A percentile compares a stretch with the other conserved stretches of the same genome.
These are phyloP conservation scores for Chrysolophus pictus DNA, from an alignment of 2,797 vertebrate genomes.

Conservation along the genomic window DNA sequence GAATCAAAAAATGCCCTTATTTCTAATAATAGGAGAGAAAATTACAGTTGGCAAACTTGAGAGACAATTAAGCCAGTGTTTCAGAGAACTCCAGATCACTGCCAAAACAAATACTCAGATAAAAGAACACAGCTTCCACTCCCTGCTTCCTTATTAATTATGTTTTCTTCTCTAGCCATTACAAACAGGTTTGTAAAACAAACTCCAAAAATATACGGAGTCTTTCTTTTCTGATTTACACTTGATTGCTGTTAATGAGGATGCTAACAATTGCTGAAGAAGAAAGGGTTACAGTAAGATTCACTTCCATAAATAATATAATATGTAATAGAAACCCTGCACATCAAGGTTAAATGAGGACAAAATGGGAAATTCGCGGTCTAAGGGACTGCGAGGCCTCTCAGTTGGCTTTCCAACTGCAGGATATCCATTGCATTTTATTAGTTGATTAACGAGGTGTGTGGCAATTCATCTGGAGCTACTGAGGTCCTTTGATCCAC, in stretches of 20 bases:
- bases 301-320: conserved; percentile 28
- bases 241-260: conserved; percentile 37
- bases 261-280: conserved; percentile 33
- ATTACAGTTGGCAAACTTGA: conserved; percentile 53
- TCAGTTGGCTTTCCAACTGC: conserved; percentile 21
- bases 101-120: conserved; percentile 68
- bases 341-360: conserved; percentile 55
- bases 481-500: conserved; percentile 30
- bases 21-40: conserved; percentile 71
- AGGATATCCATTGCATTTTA: conserved; percentile 44
- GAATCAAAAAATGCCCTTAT: conserved; percentile 41
- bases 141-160: conserved; percentile 57
- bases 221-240: conserved; percentile 34
- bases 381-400: conserved; percentile 25
- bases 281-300: conserved; percentile 20
- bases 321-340: not conserved
- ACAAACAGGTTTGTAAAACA: conserved; percentile 53
- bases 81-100: conserved; percentile 39
- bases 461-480: conserved; percentile 47
- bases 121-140: conserved; percentile 60
- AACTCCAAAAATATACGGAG: not conserved
- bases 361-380: not conserved
- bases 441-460: conserved; percentile 54
- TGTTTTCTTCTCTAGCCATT: conserved; percentile 61
- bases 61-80: conserved; percentile 63